These are phyloP conservation scores for Emesis russula DNA, from an alignment of 2,888 invertebrate genomes.

Conservation along the genomic window DNA sequence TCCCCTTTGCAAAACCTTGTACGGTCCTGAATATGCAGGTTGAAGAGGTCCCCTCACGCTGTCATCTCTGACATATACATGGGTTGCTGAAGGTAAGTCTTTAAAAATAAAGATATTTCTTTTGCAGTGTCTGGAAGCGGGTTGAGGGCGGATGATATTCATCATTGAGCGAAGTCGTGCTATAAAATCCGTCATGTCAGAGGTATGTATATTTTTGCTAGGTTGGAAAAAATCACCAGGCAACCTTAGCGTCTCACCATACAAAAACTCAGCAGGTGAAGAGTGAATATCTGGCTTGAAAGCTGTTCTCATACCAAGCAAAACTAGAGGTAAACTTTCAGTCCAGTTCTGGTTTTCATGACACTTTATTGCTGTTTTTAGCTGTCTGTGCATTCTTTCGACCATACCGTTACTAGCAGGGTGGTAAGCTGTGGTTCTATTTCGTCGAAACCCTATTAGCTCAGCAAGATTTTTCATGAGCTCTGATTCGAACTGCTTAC, in stretches of 20 bases:
- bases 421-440: slow-evolving; percentile 28
- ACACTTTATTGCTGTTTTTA: not conserved
- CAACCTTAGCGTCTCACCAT: not conserved
- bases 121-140: slow-evolving; percentile 2
- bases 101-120: not conserved
- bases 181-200: not conserved
- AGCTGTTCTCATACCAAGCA: not conserved
- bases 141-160: slow-evolving; percentile 42
- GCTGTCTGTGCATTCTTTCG: not conserved
- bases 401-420: not conserved
- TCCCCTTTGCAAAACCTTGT: slow-evolving; percentile 53
- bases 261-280: not conserved
- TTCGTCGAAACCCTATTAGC: not conserved
- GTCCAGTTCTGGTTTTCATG: not conserved
- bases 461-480: slow-evolving; percentile 46
- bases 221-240: not conserved
- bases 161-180: not conserved
- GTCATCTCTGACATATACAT: slow-evolving; percentile 80
- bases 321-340: not conserved
- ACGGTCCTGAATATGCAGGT: slow-evolving; percentile 67
- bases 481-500: slow-evolving; percentile 84
- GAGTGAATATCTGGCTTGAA: slow-evolving; percentile 2
- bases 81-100: slow-evolving; percentile 47
- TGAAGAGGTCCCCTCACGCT: slow-evolving; percentile 19
- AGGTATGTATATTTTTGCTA: not conserved